These are phyloP conservation scores for Nebria salina DNA, from an alignment of 2,888 invertebrate species.

Conservation along the genomic window DNA sequence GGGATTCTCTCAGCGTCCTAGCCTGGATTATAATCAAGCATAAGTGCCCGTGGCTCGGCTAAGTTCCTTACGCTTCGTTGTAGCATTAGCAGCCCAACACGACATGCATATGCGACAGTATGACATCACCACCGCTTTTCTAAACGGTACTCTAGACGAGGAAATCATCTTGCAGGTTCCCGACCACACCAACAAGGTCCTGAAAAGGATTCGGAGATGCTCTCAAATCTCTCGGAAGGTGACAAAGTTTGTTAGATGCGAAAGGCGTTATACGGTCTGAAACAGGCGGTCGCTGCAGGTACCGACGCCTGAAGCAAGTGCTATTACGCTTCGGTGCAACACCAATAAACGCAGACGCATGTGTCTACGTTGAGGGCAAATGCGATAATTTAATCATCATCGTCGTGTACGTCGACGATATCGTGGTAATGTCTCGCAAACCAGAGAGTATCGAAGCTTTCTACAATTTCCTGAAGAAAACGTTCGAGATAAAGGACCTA, in stretches of 20 bases:
- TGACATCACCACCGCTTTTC: conserved; percentile 39
- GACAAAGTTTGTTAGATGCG: not conserved
- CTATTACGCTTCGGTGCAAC: not conserved
- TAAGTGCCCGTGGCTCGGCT: conserved; percentile 48
- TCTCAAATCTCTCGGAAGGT: not conserved
- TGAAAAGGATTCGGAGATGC: conserved; percentile 6
- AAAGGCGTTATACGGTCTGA: conserved; percentile 10
- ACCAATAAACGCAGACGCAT: too few relatives aligned
- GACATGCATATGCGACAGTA: conserved; percentile 27
- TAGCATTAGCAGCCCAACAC: too few relatives aligned
- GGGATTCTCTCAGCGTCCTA: conserved; percentile 47
- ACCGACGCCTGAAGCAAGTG: not conserved
- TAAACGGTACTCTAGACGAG: conserved; percentile 42
- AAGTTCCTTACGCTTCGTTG: too few relatives aligned
- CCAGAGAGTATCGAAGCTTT: too few relatives aligned
- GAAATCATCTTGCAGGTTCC: too few relatives aligned
- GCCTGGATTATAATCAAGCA: too few relatives aligned
- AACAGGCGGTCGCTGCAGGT: conserved; percentile 23
- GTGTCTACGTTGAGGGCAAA: too few relatives aligned
- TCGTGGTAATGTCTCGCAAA: too few relatives aligned
- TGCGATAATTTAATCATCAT: too few relatives aligned
- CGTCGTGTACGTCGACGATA: too few relatives aligned
- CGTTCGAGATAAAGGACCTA: too few relatives aligned
- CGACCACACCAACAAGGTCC: not conserved
- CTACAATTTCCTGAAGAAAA: too few relatives aligned